Conservation (phyloP, 2,888 invertebrate genomes). For the Catotricha subobsoleta region DNA sequence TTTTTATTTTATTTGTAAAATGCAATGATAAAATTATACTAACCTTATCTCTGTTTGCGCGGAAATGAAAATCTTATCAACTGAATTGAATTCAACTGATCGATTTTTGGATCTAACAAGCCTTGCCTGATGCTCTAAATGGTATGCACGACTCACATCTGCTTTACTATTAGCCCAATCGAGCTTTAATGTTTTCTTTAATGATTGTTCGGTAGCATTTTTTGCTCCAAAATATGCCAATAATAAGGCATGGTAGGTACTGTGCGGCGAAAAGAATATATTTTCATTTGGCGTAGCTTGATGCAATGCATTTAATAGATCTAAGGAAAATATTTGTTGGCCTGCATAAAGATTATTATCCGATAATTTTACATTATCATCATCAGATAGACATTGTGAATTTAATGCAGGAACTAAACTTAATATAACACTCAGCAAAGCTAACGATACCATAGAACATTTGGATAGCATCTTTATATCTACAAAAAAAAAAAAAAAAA, state of each 20-base stretch:
- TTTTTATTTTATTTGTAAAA: not conserved
- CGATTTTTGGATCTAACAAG: conserved; percentile 34
- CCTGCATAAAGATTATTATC: conserved; percentile 34
- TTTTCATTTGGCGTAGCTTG: conserved; percentile 48
- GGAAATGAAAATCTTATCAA: conserved; percentile 58
- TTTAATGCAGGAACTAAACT: not conserved
- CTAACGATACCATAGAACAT: no score
- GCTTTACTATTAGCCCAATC: conserved; percentile 39
- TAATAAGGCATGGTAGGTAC: conserved; percentile 60
- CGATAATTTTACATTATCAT: not conserved
- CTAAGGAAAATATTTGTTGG: conserved; percentile 49
- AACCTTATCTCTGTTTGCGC: conserved; percentile 16
- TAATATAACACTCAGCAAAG: no score
- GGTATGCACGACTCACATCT: conserved; percentile 53
- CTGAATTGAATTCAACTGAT: conserved; percentile 53
- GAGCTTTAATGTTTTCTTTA: conserved; percentile 30
- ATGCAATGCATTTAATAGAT: conserved; percentile 48
- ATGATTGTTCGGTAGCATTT: conserved; percentile 45
- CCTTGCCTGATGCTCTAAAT: conserved; percentile 46
- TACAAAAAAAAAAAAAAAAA: no score
- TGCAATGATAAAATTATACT: not conserved
- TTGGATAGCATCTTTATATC: no score
- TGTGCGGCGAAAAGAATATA: conserved; percentile 76
- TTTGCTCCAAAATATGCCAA: conserved; percentile 63
- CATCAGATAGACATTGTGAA: conserved; percentile 13